Conservation (phyloP, 2,113 vertebrate genomes). For the Pantherophis guttatus region DNA sequence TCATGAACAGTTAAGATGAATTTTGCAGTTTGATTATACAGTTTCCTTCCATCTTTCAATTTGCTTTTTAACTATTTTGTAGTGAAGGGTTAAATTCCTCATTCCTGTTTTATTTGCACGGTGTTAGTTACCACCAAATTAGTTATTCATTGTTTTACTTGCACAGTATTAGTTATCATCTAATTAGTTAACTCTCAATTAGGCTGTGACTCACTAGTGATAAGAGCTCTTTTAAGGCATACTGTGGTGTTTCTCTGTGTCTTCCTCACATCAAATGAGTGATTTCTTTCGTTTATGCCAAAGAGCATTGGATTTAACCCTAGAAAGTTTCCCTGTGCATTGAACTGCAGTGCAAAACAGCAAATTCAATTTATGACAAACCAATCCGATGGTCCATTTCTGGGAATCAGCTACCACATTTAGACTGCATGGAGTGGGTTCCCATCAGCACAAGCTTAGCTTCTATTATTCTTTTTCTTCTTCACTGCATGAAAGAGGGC, state of each 20-base stretch:
- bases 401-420: background rate
- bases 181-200: background rate
- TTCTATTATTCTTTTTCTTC: background rate
- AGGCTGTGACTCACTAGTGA: background rate
- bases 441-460: background rate
- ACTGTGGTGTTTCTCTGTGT: background rate
- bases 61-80: background rate
- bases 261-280: background rate
- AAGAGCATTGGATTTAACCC: background rate
- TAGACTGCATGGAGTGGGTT: background rate
- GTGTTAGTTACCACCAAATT: background rate
- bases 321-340: background rate
- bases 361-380: background rate
- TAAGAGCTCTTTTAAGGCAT: background rate
- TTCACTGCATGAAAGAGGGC: background rate
- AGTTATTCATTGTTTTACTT: background rate
- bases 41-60: background rate
- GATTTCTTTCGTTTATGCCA: background rate
- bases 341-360: background rate
- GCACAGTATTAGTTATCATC: background rate
- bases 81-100: background rate
- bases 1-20: background rate
- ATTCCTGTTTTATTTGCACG: background rate
- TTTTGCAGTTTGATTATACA: background rate
- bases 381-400: background rate